Evolutionary conservation across 1,140 invertebrate genomes (phyloP), one percentile per base, ranked within the genome.

Genomic region (Ladona fulva): DNA sequence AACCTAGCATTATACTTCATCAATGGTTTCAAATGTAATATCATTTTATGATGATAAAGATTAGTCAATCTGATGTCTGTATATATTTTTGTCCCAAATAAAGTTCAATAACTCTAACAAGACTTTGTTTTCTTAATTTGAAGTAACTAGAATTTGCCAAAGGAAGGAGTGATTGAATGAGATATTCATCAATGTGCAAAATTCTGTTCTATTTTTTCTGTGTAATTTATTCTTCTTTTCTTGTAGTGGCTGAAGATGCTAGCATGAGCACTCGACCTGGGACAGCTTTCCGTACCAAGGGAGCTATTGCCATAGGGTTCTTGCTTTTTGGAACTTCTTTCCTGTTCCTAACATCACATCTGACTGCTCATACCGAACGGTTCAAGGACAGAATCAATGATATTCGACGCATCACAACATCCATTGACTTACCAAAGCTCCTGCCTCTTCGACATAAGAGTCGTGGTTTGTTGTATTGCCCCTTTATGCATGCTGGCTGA

Each of bases 281-380:
- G 0, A 94, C 92, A 74, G 93, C 93, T 0, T 85, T 85, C 76
- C 24, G 29, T 24, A 52, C 76, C 11, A 52, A 37, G 11, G 97
- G 96, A 8, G 95, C 95, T 16, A 91, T 97, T 22, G 95, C 93
- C 0, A 91, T 96, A 80, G 92, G 92, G 12, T 94, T 98, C 82
- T 92, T 93, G 80, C 85, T 98, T 19, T 98, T 98, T 85, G 96
- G 96, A 1, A 96, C 95, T 0, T 95, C 95, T 24, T 95, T 97
- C 84, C 86, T 98, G 8, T 98, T 98, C 83, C 91, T 98, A 0
- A 97, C 95, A 14, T 95, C 94, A 25, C 96, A 98, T 88, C 89
- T 98, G 80, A 95, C 95, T 0, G 94, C 95, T 25, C 93, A 96
- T 83, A 91, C 93, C 81, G 93, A 95, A 80, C 95, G 95, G 84